Percentiles rank a stretch among this genome's conserved stretches.
These are phyloP conservation scores for Galeopterus variegatus DNA, from an alignment of 2,113 vertebrate genomes.

Conservation along the genomic window DNA sequence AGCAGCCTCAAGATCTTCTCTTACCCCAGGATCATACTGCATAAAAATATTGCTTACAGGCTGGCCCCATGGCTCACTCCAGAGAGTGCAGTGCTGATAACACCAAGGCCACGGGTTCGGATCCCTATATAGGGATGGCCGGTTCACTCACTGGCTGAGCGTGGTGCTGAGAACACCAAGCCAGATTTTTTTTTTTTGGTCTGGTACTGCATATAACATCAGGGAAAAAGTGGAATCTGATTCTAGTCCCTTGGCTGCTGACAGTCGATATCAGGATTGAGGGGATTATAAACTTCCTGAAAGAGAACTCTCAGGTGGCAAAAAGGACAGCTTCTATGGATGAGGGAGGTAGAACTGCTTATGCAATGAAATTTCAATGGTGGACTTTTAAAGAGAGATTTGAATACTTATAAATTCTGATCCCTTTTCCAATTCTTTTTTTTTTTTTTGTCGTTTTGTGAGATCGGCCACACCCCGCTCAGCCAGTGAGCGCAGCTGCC, in stretches of 20 bases:
- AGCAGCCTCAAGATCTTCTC: background rate
- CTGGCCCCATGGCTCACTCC: too few species aligned
- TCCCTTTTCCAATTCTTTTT: background rate
- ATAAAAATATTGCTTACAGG: background rate
- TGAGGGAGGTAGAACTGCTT: background rate
- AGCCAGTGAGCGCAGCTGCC: too few species aligned
- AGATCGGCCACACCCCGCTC: too few species aligned
- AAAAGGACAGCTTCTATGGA: background rate
- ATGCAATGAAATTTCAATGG: background rate
- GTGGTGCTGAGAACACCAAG: too few species aligned
- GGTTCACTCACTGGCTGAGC: too few species aligned
- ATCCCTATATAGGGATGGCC: too few species aligned
- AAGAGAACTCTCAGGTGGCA: background rate
- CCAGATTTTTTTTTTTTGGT: too few species aligned
- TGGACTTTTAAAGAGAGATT: background rate
- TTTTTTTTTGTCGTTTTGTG: too few species aligned
- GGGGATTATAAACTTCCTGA: background rate
- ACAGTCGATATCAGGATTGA: background rate
- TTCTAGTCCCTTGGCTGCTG: background rate
- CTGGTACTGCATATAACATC: background rate
- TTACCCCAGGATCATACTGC: too few species aligned
- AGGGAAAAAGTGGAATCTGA: background rate
- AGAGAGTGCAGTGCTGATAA: too few species aligned
- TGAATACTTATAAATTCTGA: slow-evolving; percentile 1
- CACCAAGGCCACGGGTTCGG: too few species aligned